Evolutionary conservation across 37 sponge, comb jelly and placozoan species (phyloP).

Genomic region (Crambe crambe): DNA sequence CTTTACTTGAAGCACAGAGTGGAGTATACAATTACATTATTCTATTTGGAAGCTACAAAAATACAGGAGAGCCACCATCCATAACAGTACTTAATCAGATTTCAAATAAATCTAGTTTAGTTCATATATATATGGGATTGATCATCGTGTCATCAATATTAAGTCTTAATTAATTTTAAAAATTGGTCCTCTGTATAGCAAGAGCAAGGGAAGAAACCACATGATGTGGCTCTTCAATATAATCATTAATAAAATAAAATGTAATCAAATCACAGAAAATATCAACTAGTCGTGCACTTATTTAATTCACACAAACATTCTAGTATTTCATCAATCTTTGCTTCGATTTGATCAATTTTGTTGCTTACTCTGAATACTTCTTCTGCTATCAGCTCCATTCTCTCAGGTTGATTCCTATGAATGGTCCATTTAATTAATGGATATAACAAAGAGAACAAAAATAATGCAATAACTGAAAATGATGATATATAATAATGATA

Average conservation of each 20-base stretch:
- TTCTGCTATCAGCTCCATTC: neutral
- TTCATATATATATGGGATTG: neutral
- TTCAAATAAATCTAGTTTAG: neutral
- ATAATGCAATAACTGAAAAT: neutral
- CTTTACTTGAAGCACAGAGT: neutral
- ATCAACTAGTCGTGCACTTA: too few species aligned
- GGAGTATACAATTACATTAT: neutral
- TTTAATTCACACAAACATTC: too few species aligned
- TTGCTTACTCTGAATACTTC: neutral
- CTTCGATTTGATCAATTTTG: neutral
- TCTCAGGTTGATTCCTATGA: neutral
- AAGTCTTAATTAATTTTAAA: neutral
- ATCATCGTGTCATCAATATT: neutral
- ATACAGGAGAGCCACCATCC: neutral
- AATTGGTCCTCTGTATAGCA: too few species aligned
- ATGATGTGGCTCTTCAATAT: too few species aligned
- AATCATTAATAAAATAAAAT: too few species aligned
- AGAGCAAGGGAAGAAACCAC: too few species aligned
- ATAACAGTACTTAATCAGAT: neutral
- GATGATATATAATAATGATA: constrained; percentile 6
- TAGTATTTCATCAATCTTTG: neutral
- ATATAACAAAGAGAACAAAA: neutral
- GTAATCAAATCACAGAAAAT: too few species aligned
- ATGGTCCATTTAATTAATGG: neutral
- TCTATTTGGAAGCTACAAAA: neutral